Evolutionary conservation across 2,113 vertebrate species (phyloP).

Genomic region (Chamaea fasciata): DNA sequence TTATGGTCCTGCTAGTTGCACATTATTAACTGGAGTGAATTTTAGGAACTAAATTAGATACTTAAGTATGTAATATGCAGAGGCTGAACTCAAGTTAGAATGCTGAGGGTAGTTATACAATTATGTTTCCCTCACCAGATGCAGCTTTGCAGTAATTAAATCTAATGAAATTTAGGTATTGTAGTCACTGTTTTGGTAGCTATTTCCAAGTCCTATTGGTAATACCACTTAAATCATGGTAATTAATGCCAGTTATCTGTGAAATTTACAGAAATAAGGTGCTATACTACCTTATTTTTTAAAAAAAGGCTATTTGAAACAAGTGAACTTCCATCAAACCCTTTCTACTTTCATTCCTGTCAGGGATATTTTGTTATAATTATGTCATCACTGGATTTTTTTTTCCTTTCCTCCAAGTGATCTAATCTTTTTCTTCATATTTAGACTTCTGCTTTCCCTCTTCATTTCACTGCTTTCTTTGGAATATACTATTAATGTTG

Average conservation of each 20-base stretch:
- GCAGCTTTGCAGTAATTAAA: constrained; percentile 65
- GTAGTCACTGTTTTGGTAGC: constrained; percentile 58
- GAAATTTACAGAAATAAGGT: constrained; percentile 8
- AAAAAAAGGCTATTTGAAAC: not conserved
- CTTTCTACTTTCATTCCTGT: constrained; percentile 22
- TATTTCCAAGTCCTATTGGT: constrained; percentile 54
- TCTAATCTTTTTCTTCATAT: not conserved
- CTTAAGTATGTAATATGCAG: constrained; percentile 64
- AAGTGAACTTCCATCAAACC: not conserved
- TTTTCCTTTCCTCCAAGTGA: not conserved
- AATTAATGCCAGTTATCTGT: constrained; percentile 44
- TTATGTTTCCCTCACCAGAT: constrained; percentile 63
- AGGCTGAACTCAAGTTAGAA: constrained; percentile 50
- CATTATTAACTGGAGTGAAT: constrained; percentile 81
- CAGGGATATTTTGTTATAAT: constrained; percentile 17
- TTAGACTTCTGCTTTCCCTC: not conserved
- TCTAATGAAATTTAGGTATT: constrained; percentile 55
- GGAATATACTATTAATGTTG: not conserved
- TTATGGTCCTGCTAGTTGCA: constrained; percentile 74
- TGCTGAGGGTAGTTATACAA: constrained; percentile 52
- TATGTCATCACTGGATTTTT: constrained; percentile 5
- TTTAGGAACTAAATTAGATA: constrained; percentile 70
- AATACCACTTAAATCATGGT: constrained; percentile 49
- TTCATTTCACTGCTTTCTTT: constrained; percentile 33
- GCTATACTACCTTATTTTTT: not conserved